phyloP scores from a whole-genome alignment of 1,140 invertebrate species.

The Leptopilina clavipes region DNA sequence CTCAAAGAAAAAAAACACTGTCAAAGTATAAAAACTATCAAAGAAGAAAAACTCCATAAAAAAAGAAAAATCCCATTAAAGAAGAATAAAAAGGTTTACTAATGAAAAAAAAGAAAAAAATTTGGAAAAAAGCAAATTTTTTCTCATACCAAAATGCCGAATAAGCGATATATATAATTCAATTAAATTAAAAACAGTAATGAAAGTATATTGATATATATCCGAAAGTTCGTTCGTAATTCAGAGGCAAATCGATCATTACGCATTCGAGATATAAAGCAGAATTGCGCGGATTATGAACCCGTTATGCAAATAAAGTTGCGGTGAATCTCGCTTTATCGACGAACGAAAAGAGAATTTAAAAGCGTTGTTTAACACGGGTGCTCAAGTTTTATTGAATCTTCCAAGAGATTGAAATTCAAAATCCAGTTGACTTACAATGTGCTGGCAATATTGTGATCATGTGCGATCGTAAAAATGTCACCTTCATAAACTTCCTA shows the following conservation, averaged over 20 bases:
- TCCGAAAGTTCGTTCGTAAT: background rate
- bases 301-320: constrained; percentile 29
- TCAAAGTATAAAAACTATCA: too few relatives aligned
- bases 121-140: too few relatives aligned
- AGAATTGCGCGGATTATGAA: constrained; percentile 20
- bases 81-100: too few relatives aligned
- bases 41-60: too few relatives aligned
- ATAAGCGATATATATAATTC: background rate
- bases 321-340: constrained; percentile 19
- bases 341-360: background rate
- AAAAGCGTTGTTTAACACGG: constrained; percentile 39
- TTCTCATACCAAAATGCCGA: too few relatives aligned
- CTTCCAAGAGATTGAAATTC: background rate
- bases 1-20: too few relatives aligned
- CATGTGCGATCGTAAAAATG: background rate
- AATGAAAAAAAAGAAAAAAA: too few relatives aligned
- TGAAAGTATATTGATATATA: constrained; percentile 16
- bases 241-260: constrained; percentile 23
- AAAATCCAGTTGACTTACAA: constrained; percentile 37
- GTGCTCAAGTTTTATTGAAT: constrained; percentile 39
- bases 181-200: constrained; percentile 7
- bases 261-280: background rate
- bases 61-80: too few relatives aligned
- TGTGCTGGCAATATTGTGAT: constrained; percentile 39
- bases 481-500: background rate